Evolutionary conservation across 2,797 vertebrate genomes (phyloP).

Genomic region (Alauda arvensis): DNA sequence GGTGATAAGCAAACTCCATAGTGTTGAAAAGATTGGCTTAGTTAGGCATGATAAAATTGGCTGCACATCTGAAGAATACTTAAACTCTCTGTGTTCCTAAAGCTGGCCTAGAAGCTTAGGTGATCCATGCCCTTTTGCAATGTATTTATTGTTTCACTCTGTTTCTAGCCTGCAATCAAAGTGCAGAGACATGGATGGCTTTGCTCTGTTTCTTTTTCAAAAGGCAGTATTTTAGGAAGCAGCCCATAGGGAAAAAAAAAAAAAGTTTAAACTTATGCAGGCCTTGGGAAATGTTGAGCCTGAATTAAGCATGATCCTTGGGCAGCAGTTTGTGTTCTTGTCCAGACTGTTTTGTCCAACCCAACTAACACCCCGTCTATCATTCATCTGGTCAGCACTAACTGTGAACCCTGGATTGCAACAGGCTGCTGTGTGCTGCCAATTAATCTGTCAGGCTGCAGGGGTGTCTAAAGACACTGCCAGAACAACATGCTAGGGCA

Average conservation of each 20-base stretch:
- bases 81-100: neutral
- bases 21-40: conserved; percentile 17
- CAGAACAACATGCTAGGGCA: conserved; percentile 39
- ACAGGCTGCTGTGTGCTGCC: conserved; percentile 37
- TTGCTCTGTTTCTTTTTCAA: neutral
- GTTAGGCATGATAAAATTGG: neutral
- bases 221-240: neutral
- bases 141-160: neutral
- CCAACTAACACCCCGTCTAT: conserved; percentile 22
- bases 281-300: conserved; percentile 13
- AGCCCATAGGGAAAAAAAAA: neutral
- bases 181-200: neutral
- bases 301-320: neutral
- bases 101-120: neutral
- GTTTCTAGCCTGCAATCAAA: neutral
- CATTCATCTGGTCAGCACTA: conserved; percentile 42
- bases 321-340: conserved; percentile 17
- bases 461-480: conserved; percentile 30
- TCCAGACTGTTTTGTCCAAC: conserved; percentile 39
- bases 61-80: conserved; percentile 5
- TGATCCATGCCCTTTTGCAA: neutral
- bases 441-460: conserved; percentile 51
- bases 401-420: conserved; percentile 57
- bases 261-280: neutral
- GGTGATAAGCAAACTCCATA: neutral